Percentiles rank a stretch among this genome's conserved stretches.
Conservation (phyloP, 2,113 vertebrate species). For the Paracanthobrama guichenoti region DNA sequence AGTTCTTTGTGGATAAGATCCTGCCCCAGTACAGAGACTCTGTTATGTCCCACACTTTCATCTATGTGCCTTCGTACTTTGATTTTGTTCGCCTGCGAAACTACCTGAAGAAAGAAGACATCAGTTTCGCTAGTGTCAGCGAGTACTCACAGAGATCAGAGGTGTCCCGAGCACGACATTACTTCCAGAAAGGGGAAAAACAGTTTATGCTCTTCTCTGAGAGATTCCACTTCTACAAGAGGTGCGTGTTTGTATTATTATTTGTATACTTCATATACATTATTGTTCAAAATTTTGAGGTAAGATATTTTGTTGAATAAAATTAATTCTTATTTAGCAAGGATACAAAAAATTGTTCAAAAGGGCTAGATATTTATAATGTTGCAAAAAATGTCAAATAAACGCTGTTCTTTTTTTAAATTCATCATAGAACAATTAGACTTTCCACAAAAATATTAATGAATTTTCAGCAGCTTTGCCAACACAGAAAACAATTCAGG, state of each 20-base stretch:
- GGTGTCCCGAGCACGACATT: constrained; percentile 85
- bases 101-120: constrained; percentile 89
- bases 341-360: not conserved
- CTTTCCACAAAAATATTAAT: too few species aligned
- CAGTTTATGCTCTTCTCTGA: constrained; percentile 93
- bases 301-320: not conserved
- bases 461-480: not conserved
- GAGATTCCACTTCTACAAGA: constrained; percentile 98
- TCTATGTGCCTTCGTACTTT: constrained; percentile 93
- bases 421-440: too few species aligned
- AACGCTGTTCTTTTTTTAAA: too few species aligned
- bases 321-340: not conserved
- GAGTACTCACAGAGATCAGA: constrained; percentile 85
- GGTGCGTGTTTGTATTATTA: constrained; percentile 69
- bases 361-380: not conserved
- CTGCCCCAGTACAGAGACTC: constrained; percentile 93
- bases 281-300: not conserved
- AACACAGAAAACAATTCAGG: not conserved
- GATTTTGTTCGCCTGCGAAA: constrained; percentile 94
- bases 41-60: constrained; percentile 92
- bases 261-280: not conserved
- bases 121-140: constrained; percentile 85
- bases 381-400: too few species aligned
- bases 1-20: constrained; percentile 87
- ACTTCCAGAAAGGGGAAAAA: constrained; percentile 86